Evolutionary conservation across 2,113 vertebrate species (phyloP).

Genomic region (Cichladusa arquata): DNA sequence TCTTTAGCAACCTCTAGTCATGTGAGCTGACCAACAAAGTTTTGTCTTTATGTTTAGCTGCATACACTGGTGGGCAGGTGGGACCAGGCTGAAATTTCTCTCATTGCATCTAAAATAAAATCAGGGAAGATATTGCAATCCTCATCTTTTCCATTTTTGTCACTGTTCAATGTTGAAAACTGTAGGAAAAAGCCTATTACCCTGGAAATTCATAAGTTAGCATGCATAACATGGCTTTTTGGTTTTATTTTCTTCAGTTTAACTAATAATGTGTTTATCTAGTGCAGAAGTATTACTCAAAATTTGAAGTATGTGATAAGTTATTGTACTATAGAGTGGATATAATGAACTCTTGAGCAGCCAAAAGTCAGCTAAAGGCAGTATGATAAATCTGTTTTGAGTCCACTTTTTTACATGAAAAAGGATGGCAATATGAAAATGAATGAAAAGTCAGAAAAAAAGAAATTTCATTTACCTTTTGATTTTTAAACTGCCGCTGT

Average conservation of each 20-base stretch:
- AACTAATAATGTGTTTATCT: not conserved
- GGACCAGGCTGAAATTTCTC: not conserved
- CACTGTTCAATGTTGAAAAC: not conserved
- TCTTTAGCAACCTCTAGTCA: not conserved
- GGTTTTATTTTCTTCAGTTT: not conserved
- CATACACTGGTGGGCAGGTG: not conserved
- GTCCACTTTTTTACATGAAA: not conserved
- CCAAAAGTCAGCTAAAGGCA: not conserved
- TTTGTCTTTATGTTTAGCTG: not conserved
- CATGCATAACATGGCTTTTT: not conserved
- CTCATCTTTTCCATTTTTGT: not conserved
- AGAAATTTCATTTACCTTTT: not conserved
- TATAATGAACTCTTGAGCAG: not conserved
- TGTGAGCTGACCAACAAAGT: not conserved
- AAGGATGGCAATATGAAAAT: not conserved
- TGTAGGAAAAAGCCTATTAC: not conserved
- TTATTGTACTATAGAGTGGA: not conserved
- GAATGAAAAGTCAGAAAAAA: not conserved
- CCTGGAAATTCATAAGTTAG: not conserved
- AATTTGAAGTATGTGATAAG: not conserved
- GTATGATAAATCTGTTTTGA: not conserved
- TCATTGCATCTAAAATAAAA: not conserved
- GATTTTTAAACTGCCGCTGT: not conserved
- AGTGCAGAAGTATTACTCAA: not conserved
- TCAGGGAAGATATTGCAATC: not conserved